A percentile compares a stretch with the other conserved stretches of the same genome.
These are phyloP conservation scores for Dryococelus australis DNA, from an alignment of 2,888 invertebrate species.

Conservation along the genomic window DNA sequence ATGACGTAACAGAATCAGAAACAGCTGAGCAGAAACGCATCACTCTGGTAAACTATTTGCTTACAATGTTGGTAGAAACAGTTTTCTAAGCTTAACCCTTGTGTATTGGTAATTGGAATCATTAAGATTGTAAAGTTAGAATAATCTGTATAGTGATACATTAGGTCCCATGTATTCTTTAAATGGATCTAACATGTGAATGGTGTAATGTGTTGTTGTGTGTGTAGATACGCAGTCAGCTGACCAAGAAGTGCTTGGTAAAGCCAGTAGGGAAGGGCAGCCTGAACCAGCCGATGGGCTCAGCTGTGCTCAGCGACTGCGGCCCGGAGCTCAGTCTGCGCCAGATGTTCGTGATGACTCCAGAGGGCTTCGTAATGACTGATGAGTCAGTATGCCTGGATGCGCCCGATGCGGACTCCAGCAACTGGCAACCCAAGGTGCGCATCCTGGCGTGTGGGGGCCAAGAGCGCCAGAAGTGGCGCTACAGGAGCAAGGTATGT, in stretches of 20 bases:
- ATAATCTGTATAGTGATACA: too few species aligned
- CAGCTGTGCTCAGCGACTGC: slow-evolving; percentile 73
- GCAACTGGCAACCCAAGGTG: slow-evolving; percentile 60
- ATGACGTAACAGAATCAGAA: too few species aligned
- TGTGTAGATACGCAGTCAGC: slow-evolving; percentile 63
- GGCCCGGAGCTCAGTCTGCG: slow-evolving; percentile 63
- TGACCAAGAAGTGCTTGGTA: slow-evolving; percentile 67
- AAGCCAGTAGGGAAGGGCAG: slow-evolving; percentile 67
- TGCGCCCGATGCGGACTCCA: slow-evolving; percentile 60
- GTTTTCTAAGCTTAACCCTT: too few species aligned
- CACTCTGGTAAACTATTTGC: too few species aligned
- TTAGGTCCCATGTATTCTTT: too few species aligned
- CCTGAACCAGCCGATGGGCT: slow-evolving; percentile 73
- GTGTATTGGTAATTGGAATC: too few species aligned
- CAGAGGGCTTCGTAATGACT: slow-evolving; percentile 78
- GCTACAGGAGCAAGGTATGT: slow-evolving; percentile 62
- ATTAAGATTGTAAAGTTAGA: too few species aligned
- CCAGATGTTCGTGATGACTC: slow-evolving; percentile 76
- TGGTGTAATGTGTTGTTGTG: too few species aligned
- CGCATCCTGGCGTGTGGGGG: slow-evolving; percentile 77
- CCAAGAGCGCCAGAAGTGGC: slow-evolving; percentile 74
- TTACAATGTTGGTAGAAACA: too few species aligned
- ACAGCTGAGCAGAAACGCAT: too few species aligned
- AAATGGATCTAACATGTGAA: too few species aligned
- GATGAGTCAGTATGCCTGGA: slow-evolving; percentile 90